Percentiles rank a stretch among this genome's conserved stretches.
These are phyloP conservation scores for Gobiocypris rarus DNA, from an alignment of 2,113 vertebrate species.

Conservation along the genomic window DNA sequence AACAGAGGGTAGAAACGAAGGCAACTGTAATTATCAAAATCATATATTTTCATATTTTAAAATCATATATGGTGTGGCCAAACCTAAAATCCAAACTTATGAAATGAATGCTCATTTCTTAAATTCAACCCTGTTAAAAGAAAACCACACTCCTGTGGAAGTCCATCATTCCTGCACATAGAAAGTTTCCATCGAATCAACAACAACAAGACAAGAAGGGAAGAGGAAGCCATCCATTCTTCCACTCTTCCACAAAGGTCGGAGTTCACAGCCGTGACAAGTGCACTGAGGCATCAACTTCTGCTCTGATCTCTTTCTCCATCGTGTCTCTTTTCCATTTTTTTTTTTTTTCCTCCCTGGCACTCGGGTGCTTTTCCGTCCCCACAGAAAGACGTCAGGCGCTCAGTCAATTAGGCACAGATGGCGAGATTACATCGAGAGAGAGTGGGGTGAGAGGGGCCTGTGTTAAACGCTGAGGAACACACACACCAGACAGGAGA, in stretches of 20 bases:
- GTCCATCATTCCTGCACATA: background rate
- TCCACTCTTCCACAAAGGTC: conserved; percentile 17
- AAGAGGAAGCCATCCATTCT: background rate
- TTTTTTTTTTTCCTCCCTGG: conserved; percentile 20
- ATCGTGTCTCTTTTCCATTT: conserved; percentile 16
- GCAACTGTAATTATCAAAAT: too few species aligned
- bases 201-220: background rate
- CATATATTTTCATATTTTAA: too few species aligned
- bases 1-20: too few species aligned
- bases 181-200: conserved; percentile 16
- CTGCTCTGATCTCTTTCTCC: background rate
- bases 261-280: conserved; percentile 32
- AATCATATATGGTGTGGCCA: too few species aligned
- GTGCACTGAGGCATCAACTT: conserved; percentile 4
- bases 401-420: conserved; percentile 60
- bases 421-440: conserved; percentile 52
- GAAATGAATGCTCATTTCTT: too few species aligned
- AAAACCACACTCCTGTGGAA: conserved; percentile 41
- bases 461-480: conserved; percentile 46
- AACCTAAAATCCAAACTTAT: too few species aligned
- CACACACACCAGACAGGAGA: conserved; percentile 51
- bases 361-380: conserved; percentile 30
- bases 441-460: conserved; percentile 42
- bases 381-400: conserved; percentile 36
- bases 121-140: background rate